A percentile compares a stretch with the other conserved stretches of the same genome.
phyloP scores from a whole-genome alignment of 2,888 invertebrate genomes.

The Seira ritae region DNA sequence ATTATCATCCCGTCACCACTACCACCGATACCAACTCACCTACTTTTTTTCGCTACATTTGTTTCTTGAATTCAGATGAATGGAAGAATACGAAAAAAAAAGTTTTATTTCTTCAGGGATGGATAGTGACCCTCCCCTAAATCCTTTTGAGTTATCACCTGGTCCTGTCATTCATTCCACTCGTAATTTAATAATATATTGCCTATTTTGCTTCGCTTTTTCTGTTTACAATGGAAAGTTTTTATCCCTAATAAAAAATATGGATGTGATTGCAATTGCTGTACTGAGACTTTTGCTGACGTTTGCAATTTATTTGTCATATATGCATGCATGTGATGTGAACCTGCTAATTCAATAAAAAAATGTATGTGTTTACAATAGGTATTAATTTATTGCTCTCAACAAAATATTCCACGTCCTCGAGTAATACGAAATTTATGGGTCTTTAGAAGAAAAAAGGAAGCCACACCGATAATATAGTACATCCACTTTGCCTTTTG shows the following conservation, averaged over 20 bases:
- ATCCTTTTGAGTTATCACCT: conserved; percentile 16
- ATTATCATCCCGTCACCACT: too few species aligned
- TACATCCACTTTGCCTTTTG: conserved; percentile 7
- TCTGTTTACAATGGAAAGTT: conserved; percentile 13
- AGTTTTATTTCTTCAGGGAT: neutral
- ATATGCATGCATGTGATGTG: neutral
- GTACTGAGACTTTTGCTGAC: too few species aligned
- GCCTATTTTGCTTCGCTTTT: neutral
- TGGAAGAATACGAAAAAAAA: too few species aligned
- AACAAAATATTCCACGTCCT: neutral
- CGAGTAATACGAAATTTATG: neutral
- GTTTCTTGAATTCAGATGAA: neutral
- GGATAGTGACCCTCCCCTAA: conserved; percentile 14
- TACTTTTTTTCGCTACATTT: conserved; percentile 9
- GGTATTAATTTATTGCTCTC: conserved; percentile 5
- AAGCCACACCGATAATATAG: neutral
- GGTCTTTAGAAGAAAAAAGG: neutral
- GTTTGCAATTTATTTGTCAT: too few species aligned
- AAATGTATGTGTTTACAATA: conserved; percentile 3
- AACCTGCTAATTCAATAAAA: conserved; percentile 4
- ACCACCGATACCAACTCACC: neutral
- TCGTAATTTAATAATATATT: conserved; percentile 8
- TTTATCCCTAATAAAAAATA: neutral
- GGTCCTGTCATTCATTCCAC: conserved; percentile 6
- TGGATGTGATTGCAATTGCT: neutral